These are phyloP conservation scores for Rhinoderma darwinii DNA, from an alignment of 2,113 vertebrate species.

Conservation along the genomic window DNA sequence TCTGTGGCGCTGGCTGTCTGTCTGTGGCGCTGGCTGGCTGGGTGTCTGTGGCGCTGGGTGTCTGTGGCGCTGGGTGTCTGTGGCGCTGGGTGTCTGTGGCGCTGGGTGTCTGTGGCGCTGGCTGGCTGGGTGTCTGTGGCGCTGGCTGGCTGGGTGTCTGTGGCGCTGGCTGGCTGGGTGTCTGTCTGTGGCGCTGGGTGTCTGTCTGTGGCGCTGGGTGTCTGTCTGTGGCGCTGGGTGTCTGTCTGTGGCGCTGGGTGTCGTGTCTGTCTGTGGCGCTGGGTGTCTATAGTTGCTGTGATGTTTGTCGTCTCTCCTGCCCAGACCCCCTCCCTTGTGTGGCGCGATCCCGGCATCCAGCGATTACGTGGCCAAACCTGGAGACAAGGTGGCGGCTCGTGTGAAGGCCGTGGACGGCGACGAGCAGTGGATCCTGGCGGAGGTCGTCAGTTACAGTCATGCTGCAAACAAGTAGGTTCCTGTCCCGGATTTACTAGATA, in stretches of 20 bases:
- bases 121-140: no score
- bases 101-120: no score
- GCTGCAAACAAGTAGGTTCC: constrained; percentile 86
- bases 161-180: no score
- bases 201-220: no score
- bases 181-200: no score
- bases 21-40: no score
- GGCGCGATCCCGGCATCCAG: constrained; percentile 86
- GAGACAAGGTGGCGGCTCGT: constrained; percentile 89
- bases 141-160: no score
- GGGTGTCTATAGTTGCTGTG: constrained; percentile 44
- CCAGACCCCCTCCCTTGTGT: constrained; percentile 86
- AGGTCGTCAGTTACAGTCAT: constrained; percentile 92
- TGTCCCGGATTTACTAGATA: neutral
- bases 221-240: no score
- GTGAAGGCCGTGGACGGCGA: constrained; percentile 89
- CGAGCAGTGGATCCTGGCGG: constrained; percentile 92
- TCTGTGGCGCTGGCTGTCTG: no score
- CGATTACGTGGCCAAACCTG: constrained; percentile 90
- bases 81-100: no score
- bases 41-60: no score
- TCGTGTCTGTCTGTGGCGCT: constrained; percentile 74
- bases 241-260: neutral
- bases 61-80: no score
- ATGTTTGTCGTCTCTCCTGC: neutral